These are phyloP conservation scores for Abrostola triplasia DNA, from an alignment of 2,888 invertebrate genomes.

Conservation along the genomic window DNA sequence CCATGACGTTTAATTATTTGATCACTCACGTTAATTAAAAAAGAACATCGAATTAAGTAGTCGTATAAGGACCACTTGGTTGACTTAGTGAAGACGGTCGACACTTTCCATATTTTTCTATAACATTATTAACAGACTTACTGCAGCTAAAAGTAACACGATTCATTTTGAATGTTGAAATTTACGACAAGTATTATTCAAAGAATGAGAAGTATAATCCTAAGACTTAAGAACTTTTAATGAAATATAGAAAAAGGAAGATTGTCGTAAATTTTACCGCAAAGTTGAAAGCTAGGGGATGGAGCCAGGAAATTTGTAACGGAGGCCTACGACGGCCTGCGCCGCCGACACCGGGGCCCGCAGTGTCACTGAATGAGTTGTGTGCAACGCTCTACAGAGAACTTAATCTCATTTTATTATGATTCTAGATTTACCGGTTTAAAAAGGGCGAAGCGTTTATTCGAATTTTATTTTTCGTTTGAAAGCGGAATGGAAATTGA, in stretches of 20 bases:
- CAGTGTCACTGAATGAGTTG: conserved; percentile 42
- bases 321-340: conserved; percentile 42
- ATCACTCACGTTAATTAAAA: conserved; percentile 22
- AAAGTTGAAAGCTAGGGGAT: conserved; percentile 55
- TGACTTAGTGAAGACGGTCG: conserved; percentile 47
- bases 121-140: conserved; percentile 53
- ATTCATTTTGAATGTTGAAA: conserved; percentile 57
- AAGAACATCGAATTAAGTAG: conserved; percentile 18
- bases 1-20: conserved; percentile 22
- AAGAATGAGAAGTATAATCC: conserved; percentile 65
- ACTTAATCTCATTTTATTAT: conserved; percentile 34
- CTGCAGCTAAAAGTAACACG: conserved; percentile 49
- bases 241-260: conserved; percentile 69
- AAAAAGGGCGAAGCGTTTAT: conserved; percentile 13
- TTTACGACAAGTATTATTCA: conserved; percentile 62
- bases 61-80: conserved; percentile 24
- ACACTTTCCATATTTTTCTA: conserved; percentile 48
- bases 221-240: conserved; percentile 69
- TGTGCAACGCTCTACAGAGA: conserved; percentile 36
- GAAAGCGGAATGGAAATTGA: conserved; percentile 1
- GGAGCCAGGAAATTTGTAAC: conserved; percentile 48
- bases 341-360: conserved; percentile 22
- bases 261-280: conserved; percentile 66
- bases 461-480: conserved; percentile 5
- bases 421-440: conserved; percentile 20